These are phyloP conservation scores for Lymantria monacha DNA, from an alignment of 2,888 invertebrate species.

Conservation along the genomic window DNA sequence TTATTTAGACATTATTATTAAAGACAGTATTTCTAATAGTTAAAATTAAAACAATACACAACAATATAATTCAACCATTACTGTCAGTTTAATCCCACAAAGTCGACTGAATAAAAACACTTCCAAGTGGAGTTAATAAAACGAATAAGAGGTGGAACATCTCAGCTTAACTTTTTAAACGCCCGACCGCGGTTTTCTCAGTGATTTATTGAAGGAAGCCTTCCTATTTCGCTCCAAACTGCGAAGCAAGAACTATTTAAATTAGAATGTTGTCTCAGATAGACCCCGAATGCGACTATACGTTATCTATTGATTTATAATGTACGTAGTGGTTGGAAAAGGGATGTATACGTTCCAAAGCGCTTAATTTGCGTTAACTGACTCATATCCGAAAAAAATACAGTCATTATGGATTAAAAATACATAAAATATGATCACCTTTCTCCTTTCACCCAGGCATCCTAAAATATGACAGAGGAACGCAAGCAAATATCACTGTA, in stretches of 20 bases:
- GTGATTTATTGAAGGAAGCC: slow-evolving; percentile 45
- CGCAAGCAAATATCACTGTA: too few species aligned
- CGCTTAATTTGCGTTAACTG: too few species aligned
- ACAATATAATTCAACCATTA: neutral
- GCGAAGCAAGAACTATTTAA: slow-evolving; percentile 59
- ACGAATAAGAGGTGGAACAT: slow-evolving; percentile 45
- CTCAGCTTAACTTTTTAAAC: slow-evolving; percentile 61
- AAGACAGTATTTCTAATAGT: too few species aligned
- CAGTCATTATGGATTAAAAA: too few species aligned
- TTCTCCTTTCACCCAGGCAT: too few species aligned
- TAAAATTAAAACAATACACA: too few species aligned
- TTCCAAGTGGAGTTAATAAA: slow-evolving; percentile 38
- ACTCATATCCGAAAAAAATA: too few species aligned
- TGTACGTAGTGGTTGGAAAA: neutral
- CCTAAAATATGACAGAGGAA: too few species aligned
- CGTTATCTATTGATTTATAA: slow-evolving; percentile 38
- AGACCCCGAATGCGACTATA: slow-evolving; percentile 36
- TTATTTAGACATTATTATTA: too few species aligned
- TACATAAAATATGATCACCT: too few species aligned
- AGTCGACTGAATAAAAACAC: slow-evolving; percentile 7
- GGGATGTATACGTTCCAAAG: neutral
- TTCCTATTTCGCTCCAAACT: slow-evolving; percentile 38
- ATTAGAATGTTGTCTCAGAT: slow-evolving; percentile 67
- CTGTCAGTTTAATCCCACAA: slow-evolving; percentile 6
- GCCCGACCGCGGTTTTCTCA: slow-evolving; percentile 35